Evolutionary conservation across 2,113 vertebrate genomes (phyloP).

Genomic region (Felis catus): F.catus_Fca126_mat1.0 CM031416.1:2359501-2360000

Average conservation of each 20-base stretch:
- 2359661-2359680: neutral
- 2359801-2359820: neutral
- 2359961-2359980: too few relatives aligned
- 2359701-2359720: neutral
- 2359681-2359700: neutral
- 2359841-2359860: too few relatives aligned
- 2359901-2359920: too few relatives aligned
- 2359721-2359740: neutral
- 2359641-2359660: neutral
- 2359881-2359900: too few relatives aligned
- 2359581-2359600: neutral
- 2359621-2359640: neutral
- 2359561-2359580: neutral
- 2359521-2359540: neutral
- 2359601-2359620: neutral
- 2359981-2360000: too few relatives aligned
- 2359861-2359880: too few relatives aligned
- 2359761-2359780: neutral
- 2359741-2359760: neutral
- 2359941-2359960: too few relatives aligned
- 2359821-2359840: too few relatives aligned
- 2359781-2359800: neutral
- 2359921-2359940: too few relatives aligned
- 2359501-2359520: neutral
- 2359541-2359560: neutral